Percentiles rank a stretch among this genome's conserved stretches.
phyloP scores from a whole-genome alignment of 2,113 vertebrate species.

The Onychorhynchus coronatus region DNA sequence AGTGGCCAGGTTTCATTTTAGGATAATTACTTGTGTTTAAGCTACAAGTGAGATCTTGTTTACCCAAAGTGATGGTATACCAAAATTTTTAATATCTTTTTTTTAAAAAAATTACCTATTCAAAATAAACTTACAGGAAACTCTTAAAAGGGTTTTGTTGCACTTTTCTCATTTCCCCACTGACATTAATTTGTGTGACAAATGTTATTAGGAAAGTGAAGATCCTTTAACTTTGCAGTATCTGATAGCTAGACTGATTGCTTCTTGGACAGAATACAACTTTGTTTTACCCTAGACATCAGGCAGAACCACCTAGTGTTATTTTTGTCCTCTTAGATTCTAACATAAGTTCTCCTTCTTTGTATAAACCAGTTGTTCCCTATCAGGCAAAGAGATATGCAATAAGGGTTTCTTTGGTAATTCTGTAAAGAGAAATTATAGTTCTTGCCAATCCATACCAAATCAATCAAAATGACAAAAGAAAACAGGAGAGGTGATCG shows the following conservation, averaged over 20 bases:
- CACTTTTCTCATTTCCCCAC: not conserved
- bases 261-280: not conserved
- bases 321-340: not conserved
- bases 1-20: not conserved
- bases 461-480: not conserved
- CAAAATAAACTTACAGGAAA: not conserved
- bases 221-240: not conserved
- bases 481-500: not conserved
- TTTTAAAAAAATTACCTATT: not conserved
- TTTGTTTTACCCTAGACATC: not conserved
- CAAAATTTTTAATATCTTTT: not conserved
- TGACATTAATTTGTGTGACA: not conserved
- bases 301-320: not conserved
- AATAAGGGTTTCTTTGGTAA: not conserved
- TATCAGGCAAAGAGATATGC: not conserved
- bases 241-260: not conserved
- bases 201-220: not conserved
- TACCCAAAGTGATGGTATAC: not conserved
- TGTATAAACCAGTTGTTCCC: not conserved
- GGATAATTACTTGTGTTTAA: not conserved
- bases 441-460: not conserved
- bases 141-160: not conserved
- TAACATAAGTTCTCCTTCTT: not conserved
- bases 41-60: not conserved
- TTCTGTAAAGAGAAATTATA: not conserved